A percentile compares a stretch with the other conserved stretches of the same genome.
Conservation (phyloP, 2,797 vertebrate genomes). For the Coendou prehensilis region DNA sequence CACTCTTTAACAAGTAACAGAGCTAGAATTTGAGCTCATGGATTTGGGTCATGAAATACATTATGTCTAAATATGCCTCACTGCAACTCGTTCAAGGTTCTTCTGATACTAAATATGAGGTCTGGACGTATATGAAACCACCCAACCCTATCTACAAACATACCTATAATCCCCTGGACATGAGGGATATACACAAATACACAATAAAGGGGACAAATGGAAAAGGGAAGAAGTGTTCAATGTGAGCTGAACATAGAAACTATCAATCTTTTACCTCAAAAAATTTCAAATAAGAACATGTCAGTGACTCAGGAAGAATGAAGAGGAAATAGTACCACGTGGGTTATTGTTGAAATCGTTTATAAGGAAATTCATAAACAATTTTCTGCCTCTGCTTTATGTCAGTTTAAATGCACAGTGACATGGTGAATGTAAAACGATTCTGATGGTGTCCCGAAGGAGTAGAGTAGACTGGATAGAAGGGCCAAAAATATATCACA, state of each 20-base stretch:
- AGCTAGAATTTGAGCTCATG: constrained; percentile 16
- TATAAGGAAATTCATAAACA: constrained; percentile 45
- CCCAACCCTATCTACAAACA: not conserved
- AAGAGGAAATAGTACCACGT: not conserved
- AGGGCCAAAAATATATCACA: not conserved
- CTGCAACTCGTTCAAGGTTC: not conserved
- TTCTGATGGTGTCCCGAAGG: constrained; percentile 1
- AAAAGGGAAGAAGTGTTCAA: not conserved
- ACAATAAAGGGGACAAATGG: not conserved
- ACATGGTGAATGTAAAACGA: not conserved
- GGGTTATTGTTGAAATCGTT: constrained; percentile 35
- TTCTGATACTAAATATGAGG: not conserved
- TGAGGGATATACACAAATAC: not conserved
- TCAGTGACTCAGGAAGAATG: not conserved
- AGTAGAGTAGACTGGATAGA: not conserved
- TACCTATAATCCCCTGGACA: not conserved
- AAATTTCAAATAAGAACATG: not conserved
- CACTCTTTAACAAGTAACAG: constrained; percentile 14
- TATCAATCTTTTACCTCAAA: not conserved
- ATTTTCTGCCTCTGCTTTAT: constrained; percentile 41
- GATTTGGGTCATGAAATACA: not conserved
- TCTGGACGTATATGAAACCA: not conserved
- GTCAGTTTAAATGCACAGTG: not conserved
- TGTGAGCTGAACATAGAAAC: not conserved
- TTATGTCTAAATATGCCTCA: not conserved